These are phyloP conservation scores for Eristalis pertinax DNA, from an alignment of 2,888 invertebrate genomes.

Conservation along the genomic window DNA sequence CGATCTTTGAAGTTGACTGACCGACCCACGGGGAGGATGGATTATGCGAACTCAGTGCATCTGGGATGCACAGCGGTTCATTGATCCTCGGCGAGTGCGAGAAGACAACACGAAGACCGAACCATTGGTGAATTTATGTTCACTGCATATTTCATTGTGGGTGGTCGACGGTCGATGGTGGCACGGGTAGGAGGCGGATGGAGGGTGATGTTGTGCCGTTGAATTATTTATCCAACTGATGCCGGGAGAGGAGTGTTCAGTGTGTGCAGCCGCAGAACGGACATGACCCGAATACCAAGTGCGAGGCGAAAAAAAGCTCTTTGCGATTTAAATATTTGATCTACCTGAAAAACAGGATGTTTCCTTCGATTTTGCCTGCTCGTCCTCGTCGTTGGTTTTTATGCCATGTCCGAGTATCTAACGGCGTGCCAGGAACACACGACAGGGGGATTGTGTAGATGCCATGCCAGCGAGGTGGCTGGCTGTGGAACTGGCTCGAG, in stretches of 20 bases:
- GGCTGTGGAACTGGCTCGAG: background rate
- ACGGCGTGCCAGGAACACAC: background rate
- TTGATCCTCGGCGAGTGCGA: constrained; percentile 5
- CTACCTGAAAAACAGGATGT: constrained; percentile 61
- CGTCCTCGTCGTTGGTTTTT: constrained; percentile 36
- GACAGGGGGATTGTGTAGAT: background rate
- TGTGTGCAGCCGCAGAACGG: constrained; percentile 62
- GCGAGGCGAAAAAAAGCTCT: constrained; percentile 46
- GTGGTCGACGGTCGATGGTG: background rate
- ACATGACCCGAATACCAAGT: constrained; percentile 64
- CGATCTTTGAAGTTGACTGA: constrained; percentile 15
- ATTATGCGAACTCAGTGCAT: background rate
- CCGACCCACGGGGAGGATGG: background rate
- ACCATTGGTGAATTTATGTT: constrained; percentile 57
- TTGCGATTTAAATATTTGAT: constrained; percentile 69
- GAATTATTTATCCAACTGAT: constrained; percentile 62
- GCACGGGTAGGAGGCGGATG: background rate
- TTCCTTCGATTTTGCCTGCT: constrained; percentile 11
- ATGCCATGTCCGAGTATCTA: constrained; percentile 56
- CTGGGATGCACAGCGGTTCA: background rate
- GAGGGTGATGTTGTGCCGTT: constrained; percentile 35
- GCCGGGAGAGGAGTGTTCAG: constrained; percentile 13
- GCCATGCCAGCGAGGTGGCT: too few relatives aligned
- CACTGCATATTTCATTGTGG: constrained; percentile 57
- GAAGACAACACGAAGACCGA: background rate